These are phyloP conservation scores for Chaetodon auriga DNA, from an alignment of 2,113 vertebrate genomes.

Conservation along the genomic window DNA sequence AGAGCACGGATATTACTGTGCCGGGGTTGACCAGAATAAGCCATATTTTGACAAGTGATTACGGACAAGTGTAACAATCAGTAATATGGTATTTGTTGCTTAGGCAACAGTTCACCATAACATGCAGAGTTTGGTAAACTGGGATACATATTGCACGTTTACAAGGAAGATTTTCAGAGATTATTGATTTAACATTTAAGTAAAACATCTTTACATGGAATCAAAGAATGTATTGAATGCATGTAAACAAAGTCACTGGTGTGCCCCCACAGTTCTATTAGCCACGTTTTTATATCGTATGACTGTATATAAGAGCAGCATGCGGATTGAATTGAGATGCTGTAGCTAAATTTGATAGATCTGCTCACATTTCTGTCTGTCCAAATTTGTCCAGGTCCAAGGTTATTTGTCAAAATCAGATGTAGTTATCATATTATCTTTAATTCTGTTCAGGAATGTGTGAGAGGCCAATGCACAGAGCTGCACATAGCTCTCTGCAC, in stretches of 20 bases:
- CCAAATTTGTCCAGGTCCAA: conserved; percentile 11
- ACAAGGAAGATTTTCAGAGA: background rate
- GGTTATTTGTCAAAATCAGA: conserved; percentile 15
- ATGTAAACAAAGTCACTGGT: conserved; percentile 37
- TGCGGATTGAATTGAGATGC: conserved; percentile 32
- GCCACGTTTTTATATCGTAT: conserved; percentile 45
- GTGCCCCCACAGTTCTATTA: conserved; percentile 1
- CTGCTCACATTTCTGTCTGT: conserved; percentile 35
- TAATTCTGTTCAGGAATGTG: background rate
- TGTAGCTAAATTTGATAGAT: conserved; percentile 54
- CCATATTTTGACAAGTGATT: conserved; percentile 40
- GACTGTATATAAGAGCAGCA: conserved; percentile 7
- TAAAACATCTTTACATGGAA: background rate
- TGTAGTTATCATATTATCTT: background rate
- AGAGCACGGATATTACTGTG: conserved; percentile 28
- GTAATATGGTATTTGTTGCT: conserved; percentile 8
- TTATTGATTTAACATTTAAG: background rate
- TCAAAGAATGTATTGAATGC: background rate
- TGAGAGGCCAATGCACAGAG: background rate
- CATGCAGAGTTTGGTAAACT: background rate
- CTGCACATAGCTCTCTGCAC: background rate
- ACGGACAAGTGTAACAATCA: background rate
- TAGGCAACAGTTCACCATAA: background rate
- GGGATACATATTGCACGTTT: background rate
- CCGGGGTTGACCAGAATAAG: conserved; percentile 47